A percentile compares a stretch with the other conserved stretches of the same genome.
Evolutionary conservation across 2,797 vertebrate species (phyloP).

Genomic region (Columba guinea): DNA sequence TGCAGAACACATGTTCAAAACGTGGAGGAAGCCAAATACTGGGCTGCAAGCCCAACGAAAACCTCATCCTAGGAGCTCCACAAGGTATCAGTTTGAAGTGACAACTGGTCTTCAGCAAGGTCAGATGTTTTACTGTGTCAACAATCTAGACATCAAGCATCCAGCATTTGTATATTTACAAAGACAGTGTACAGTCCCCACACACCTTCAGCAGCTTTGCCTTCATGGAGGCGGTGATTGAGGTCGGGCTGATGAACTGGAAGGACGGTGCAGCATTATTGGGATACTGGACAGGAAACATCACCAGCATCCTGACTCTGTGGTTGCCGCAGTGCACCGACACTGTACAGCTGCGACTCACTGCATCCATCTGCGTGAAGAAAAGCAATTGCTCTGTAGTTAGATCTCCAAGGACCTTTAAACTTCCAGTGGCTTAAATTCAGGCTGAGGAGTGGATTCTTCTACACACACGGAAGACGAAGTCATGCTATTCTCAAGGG

Average conservation of each 20-base stretch:
- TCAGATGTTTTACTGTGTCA: background rate
- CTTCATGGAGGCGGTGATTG: slow-evolving; percentile 91
- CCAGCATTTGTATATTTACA: background rate
- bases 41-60: background rate
- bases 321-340: slow-evolving; percentile 91
- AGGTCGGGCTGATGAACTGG: slow-evolving; percentile 93
- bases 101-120: background rate
- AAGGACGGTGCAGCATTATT: slow-evolving; percentile 95
- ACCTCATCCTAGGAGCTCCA: background rate
- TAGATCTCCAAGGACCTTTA: background rate
- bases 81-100: background rate
- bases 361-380: slow-evolving; percentile 88
- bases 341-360: slow-evolving; percentile 92
- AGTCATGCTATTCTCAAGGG: background rate
- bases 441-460: background rate
- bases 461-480: rapidly evolving
- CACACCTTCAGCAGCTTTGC: slow-evolving; percentile 94
- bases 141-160: background rate
- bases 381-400: background rate
- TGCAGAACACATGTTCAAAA: background rate
- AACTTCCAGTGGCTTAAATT: background rate
- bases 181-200: background rate
- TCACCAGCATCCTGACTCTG: slow-evolving; percentile 92
- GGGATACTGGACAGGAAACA: slow-evolving; percentile 94
- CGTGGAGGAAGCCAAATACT: background rate